A percentile compares a stretch with the other conserved stretches of the same genome.
Evolutionary conservation across 2,113 vertebrate species (phyloP).

Genomic region (Amazona vittata): DNA sequence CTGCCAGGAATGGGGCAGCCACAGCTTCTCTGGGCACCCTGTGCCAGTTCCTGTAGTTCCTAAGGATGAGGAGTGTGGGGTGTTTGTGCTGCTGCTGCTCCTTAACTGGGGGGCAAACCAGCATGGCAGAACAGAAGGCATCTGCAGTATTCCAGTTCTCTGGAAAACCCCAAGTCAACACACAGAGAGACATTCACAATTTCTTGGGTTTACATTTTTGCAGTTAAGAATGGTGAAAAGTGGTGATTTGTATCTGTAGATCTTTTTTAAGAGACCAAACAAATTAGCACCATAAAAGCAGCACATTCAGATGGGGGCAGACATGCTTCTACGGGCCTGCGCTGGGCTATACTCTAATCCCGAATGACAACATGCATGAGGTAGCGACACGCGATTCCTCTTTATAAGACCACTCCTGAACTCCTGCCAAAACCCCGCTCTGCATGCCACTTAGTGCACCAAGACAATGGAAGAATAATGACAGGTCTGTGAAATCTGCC

Average conservation of each 20-base stretch:
- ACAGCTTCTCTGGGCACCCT: background rate
- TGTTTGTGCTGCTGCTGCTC: background rate
- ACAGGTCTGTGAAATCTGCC: conserved; percentile 58
- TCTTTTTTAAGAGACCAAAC: background rate
- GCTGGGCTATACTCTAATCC: background rate
- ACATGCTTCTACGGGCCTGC: background rate
- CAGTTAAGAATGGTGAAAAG: background rate
- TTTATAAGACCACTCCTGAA: background rate
- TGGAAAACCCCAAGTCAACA: background rate
- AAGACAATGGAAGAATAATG: conserved; percentile 67
- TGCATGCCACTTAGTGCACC: conserved; percentile 15
- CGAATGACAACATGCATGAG: background rate
- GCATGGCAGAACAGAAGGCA: background rate
- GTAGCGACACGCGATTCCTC: background rate
- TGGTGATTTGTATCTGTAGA: fast-evolving
- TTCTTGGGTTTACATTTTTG: background rate
- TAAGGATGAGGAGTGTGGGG: background rate
- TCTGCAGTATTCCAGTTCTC: background rate
- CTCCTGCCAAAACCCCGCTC: conserved; percentile 43
- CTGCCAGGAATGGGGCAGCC: background rate
- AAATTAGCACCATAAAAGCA: background rate
- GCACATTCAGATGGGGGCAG: background rate
- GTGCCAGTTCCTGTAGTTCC: background rate
- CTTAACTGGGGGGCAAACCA: background rate
- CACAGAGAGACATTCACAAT: background rate